phyloP scores from a whole-genome alignment of 2,113 vertebrate genomes.

The Thymallus thymallus region DNA sequence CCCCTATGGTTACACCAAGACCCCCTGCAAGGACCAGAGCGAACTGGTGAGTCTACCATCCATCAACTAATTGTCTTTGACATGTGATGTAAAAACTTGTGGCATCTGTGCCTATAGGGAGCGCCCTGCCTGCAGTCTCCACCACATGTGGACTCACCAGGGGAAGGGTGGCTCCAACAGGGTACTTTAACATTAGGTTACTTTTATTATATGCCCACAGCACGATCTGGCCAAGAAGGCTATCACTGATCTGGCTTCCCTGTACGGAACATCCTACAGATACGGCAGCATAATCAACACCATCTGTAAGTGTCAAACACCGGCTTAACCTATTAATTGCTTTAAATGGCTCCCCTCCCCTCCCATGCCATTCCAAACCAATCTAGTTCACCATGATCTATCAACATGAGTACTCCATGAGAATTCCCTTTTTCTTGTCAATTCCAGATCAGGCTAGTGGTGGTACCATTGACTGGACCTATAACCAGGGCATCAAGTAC shows the following conservation, averaged over 20 bases:
- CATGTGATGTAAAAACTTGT: too few species aligned
- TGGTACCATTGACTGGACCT: conserved; percentile 87
- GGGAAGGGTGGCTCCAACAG: neutral
- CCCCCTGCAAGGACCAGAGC: conserved; percentile 47
- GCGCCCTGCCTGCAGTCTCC: too few species aligned
- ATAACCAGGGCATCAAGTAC: conserved; percentile 88
- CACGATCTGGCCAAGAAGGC: conserved; percentile 78
- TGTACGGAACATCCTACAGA: conserved; percentile 80
- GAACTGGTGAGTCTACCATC: conserved; percentile 80
- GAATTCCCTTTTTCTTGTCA: neutral
- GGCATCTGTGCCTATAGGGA: too few species aligned
- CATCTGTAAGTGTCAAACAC: conserved; percentile 83
- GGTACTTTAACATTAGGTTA: neutral
- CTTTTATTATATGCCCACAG: conserved; percentile 60
- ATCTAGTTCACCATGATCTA: too few species aligned
- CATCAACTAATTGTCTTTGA: neutral
- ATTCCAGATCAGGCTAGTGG: conserved; percentile 86
- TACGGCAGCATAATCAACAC: conserved; percentile 87
- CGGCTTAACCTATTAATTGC: neutral
- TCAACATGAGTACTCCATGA: too few species aligned
- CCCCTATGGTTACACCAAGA: conserved; percentile 83
- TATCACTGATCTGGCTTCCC: conserved; percentile 74
- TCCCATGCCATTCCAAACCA: too few species aligned
- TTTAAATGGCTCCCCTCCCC: too few species aligned
- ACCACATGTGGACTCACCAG: too few species aligned